Base-by-base conservation (phyloP, 2,888 invertebrate species). In the Andricus curvator region DNA sequence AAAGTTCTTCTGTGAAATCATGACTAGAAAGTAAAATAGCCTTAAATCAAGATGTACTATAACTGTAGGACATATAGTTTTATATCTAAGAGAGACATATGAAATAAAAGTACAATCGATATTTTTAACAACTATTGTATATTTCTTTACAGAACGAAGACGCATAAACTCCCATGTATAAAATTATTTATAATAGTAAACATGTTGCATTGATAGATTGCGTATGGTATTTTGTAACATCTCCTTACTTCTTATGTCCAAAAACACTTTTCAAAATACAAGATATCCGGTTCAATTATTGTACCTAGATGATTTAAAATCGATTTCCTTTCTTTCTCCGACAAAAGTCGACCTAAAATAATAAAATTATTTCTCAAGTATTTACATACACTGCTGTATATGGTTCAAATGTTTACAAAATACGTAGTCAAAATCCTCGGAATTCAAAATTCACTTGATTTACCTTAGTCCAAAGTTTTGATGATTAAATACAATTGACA, bases 201-300 rank as follows among this genome's bases (percentile, higher is more conserved):
- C 87, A 90, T 87, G 89, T 92, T 92, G 92, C 92, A 92, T 92
- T 92, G 92, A 92, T 92, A 91, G 89, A 91, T 92, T 92, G 91
- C 90, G 87, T 87, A 90, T 91, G 90, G 90, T 90, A 89, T 89
- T 86, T 82, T 84, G 88, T 86, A 85, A 86, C 80, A 81, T 25
- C 25, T 25, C 84, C 82, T 84, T 65, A 78, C 83, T 86, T 86
- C 81, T 83, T 22, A 60, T 8, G 22, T 60, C n/a, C 17, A 62
- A 13, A 62, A 62, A 62, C 11, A 62, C 15, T 11, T 13, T 62
- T 11, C n/a, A 67, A 4, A 67, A 41, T 22, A 67, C 37, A 17
- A 20, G 33, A 17, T 41, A 13, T 33, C 29, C 17, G 37, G 33
- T 41, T 67, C 29, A 25, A 22, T 68, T 6, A 41, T 44, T 11